Evolutionary conservation across 2,888 invertebrate genomes (phyloP).

Genomic region (Alcis repandata): DNA sequence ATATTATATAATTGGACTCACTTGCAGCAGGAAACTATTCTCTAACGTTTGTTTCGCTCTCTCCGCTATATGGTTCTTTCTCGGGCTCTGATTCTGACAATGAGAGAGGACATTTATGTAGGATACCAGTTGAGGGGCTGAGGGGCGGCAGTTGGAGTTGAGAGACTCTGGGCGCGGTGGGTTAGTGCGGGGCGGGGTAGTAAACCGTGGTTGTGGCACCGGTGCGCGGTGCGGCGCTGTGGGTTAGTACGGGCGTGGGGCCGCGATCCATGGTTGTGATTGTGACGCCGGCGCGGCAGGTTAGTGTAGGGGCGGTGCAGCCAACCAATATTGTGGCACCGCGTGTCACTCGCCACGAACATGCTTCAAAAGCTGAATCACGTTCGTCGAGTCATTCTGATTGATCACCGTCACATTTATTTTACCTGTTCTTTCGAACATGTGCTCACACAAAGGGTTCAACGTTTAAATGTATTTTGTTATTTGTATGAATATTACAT

Average conservation of each 20-base stretch:
- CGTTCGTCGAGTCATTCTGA: slow-evolving; percentile 8
- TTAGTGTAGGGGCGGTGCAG: background rate
- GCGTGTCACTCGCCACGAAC: slow-evolving; percentile 5
- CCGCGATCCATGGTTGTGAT: slow-evolving; percentile 21
- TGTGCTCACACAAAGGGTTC: slow-evolving; percentile 15
- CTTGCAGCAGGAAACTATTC: slow-evolving; percentile 84
- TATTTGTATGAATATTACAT: slow-evolving; percentile 14
- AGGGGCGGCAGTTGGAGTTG: no score
- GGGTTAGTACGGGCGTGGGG: background rate
- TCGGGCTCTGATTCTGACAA: slow-evolving; percentile 84
- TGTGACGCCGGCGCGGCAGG: background rate
- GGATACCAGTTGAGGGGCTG: slow-evolving; percentile 50
- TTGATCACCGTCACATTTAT: slow-evolving; percentile 18
- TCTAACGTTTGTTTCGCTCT: slow-evolving; percentile 85
- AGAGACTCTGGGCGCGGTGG: background rate
- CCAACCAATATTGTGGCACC: slow-evolving; percentile 22
- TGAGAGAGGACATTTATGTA: slow-evolving; percentile 76
- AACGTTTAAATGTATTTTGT: slow-evolving; percentile 18
- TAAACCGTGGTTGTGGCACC: no score
- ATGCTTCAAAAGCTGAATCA: slow-evolving; percentile 17
- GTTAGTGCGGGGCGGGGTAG: background rate
- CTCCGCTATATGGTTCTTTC: slow-evolving; percentile 85
- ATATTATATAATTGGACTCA: slow-evolving; percentile 73
- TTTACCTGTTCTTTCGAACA: slow-evolving; percentile 11
- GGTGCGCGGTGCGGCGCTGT: no score